These are phyloP conservation scores for Lepidonotus clava DNA, from an alignment of 2,888 invertebrate genomes.

Conservation along the genomic window DNA sequence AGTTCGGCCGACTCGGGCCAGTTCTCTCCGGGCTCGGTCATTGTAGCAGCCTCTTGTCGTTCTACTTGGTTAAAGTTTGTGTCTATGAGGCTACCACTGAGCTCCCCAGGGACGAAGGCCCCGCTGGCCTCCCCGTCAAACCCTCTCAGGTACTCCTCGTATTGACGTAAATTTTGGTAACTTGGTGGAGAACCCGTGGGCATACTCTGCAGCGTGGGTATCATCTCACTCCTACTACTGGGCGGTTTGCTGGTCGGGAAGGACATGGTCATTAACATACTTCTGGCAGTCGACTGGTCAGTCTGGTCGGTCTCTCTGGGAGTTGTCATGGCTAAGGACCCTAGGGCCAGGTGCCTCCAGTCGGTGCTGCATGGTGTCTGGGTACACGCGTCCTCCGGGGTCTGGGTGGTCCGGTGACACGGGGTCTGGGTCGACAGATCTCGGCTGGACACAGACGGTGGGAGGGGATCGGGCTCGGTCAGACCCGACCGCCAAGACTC, in stretches of 20 bases:
- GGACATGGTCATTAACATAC: conserved; percentile 1
- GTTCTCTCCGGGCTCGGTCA: conserved; percentile 14
- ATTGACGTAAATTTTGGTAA: conserved; percentile 58
- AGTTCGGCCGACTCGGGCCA: neutral
- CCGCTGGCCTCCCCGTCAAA: conserved; percentile 58
- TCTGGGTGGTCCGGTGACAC: conserved; percentile 58
- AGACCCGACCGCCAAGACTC: conserved; percentile 56
- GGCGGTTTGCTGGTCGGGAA: neutral
- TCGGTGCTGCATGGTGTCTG: conserved; percentile 48
- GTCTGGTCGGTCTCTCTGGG: neutral
- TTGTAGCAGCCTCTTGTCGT: neutral
- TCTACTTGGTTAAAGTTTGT: neutral
- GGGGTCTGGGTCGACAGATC: conserved; percentile 58
- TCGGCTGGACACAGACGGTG: neutral
- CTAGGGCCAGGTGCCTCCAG: neutral
- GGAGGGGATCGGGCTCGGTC: conserved; percentile 59
- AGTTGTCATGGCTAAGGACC: neutral
- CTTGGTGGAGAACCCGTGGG: neutral
- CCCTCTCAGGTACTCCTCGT: conserved; percentile 58
- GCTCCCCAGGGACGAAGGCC: conserved; percentile 54
- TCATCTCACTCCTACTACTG: neutral
- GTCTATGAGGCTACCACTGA: neutral
- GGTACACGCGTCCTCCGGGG: conserved; percentile 58
- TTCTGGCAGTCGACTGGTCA: neutral
- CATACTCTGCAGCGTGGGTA: neutral